A percentile compares a stretch with the other conserved stretches of the same genome.
These are phyloP conservation scores for Porites lobata DNA, from an alignment of 92 coral and sea anemone genomes.

Conservation along the genomic window DNA sequence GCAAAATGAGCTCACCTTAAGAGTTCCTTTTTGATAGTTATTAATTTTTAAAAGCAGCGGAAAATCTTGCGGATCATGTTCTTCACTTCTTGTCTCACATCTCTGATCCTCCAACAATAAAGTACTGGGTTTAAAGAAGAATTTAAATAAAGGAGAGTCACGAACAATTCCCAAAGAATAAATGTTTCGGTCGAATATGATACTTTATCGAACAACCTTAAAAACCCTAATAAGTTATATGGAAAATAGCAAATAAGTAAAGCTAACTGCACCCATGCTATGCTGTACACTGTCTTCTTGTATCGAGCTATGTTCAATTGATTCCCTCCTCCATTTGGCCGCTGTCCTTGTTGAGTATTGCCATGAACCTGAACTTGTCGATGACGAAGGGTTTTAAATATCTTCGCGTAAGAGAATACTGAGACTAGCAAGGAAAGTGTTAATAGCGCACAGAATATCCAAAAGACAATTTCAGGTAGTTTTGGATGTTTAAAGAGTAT, in stretches of 20 bases:
- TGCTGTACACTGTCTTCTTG: not conserved
- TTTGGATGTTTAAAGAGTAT: too few species aligned
- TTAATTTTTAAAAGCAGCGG: not conserved
- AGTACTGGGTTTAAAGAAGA: not conserved
- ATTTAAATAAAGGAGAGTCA: not conserved
- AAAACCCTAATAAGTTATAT: rapidly evolving
- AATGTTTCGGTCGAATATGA: too few species aligned
- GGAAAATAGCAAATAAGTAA: not conserved
- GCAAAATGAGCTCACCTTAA: too few species aligned
- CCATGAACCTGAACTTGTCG: not conserved
- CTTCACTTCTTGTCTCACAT: not conserved
- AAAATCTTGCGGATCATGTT: not conserved
- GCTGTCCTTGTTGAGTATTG: not conserved
- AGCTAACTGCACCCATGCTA: not conserved
- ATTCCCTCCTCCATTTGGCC: not conserved
- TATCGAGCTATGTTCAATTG: not conserved
- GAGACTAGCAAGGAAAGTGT: not conserved
- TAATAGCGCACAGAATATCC: not conserved
- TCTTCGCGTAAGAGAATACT: not conserved
- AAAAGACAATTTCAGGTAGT: too few species aligned
- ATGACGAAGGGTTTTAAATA: not conserved
- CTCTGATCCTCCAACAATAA: not conserved
- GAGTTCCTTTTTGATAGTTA: too few species aligned
- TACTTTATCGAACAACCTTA: too few species aligned
- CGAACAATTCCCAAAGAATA: not conserved